A percentile compares a stretch with the other conserved stretches of the same genome.
Evolutionary conservation across 2,113 vertebrate species (phyloP).

Genomic region (Sinocyclocheilus rhinocerous): DNA sequence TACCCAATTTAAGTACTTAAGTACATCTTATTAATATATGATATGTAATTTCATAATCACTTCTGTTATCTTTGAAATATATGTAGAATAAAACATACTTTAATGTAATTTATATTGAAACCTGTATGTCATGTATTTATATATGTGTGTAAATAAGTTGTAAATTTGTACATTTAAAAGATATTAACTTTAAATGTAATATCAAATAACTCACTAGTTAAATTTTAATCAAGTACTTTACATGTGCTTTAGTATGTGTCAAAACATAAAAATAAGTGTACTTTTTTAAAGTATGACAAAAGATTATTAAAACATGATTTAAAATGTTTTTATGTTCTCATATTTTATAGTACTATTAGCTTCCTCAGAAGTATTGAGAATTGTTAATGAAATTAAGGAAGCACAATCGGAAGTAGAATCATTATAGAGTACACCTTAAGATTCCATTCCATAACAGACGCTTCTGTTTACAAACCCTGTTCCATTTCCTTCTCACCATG

Average conservation of each 20-base stretch:
- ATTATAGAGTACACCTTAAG: not conserved
- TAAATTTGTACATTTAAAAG: too few relatives aligned
- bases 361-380: not conserved
- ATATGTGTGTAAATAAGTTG: too few relatives aligned
- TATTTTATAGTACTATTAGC: not conserved
- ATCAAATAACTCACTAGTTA: too few relatives aligned
- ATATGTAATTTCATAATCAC: too few relatives aligned
- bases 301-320: not conserved
- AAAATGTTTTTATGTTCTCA: not conserved
- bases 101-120: too few relatives aligned
- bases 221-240: not conserved
- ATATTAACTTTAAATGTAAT: too few relatives aligned
- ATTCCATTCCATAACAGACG: not conserved
- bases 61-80: too few relatives aligned
- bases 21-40: too few relatives aligned
- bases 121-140: too few relatives aligned
- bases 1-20: not conserved
- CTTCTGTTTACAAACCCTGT: not conserved
- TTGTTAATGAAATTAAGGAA: not conserved
- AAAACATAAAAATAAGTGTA: not conserved
- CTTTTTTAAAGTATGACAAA: not conserved
- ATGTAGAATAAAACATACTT: too few relatives aligned
- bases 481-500: not conserved
- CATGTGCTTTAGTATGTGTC: not conserved
- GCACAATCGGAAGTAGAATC: not conserved